phyloP scores from a whole-genome alignment of 2,797 vertebrate species.

The Pangasius sanitwongsei region DNA sequence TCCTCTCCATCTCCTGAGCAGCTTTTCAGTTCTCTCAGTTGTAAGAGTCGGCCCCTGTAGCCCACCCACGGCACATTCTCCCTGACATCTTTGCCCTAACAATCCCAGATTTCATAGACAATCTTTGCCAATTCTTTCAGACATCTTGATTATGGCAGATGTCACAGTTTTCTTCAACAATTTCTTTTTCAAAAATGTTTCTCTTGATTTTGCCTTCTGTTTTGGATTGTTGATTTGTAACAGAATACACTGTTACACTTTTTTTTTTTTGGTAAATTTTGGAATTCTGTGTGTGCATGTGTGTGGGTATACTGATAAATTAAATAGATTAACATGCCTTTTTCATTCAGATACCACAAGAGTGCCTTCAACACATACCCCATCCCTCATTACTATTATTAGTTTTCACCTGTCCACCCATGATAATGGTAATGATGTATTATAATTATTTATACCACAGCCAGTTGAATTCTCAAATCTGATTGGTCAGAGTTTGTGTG shows the following conservation, averaged over 20 bases:
- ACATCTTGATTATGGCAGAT: slow-evolving; percentile 11
- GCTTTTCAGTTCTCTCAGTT: background rate
- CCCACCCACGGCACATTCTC: background rate
- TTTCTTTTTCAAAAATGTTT: background rate
- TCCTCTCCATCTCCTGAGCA: background rate
- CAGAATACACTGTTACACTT: background rate
- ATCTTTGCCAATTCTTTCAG: background rate
- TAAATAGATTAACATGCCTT: background rate
- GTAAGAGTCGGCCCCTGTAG: background rate
- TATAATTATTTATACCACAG: background rate
- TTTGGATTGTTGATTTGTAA: background rate
- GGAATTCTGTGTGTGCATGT: background rate
- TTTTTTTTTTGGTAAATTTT: background rate
- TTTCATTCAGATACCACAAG: background rate
- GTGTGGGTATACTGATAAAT: background rate
- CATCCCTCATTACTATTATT: background rate
- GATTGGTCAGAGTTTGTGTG: background rate
- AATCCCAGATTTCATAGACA: background rate
- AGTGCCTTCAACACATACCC: background rate
- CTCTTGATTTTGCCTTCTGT: slow-evolving; percentile 3
- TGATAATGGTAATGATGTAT: background rate
- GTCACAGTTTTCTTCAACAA: background rate
- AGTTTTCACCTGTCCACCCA: background rate
- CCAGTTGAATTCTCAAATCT: background rate
- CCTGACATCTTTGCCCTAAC: background rate